Percentiles rank a stretch among this genome's conserved stretches.
These are phyloP conservation scores for Rhynchopsitta pachyrhyncha DNA, from an alignment of 2,113 vertebrate genomes.

Conservation along the genomic window DNA sequence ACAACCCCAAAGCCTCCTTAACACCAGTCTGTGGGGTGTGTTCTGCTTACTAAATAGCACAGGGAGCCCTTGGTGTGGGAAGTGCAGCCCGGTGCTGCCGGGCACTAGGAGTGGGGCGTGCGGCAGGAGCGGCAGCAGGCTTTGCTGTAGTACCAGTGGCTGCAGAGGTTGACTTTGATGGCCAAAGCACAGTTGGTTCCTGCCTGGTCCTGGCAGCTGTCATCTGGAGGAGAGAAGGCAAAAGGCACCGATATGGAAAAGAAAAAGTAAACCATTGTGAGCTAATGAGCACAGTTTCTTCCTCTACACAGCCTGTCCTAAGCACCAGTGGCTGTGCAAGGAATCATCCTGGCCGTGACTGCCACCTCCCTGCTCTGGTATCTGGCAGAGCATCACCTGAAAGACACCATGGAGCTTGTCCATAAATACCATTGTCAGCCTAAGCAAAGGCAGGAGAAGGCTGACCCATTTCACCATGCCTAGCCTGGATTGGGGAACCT, in stretches of 20 bases:
- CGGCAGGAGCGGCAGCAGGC: slow-evolving; percentile 96
- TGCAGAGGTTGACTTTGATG: slow-evolving; percentile 95
- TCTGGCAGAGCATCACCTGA: not conserved
- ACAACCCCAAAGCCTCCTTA: not conserved
- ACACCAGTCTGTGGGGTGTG: not conserved
- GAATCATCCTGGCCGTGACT: not conserved
- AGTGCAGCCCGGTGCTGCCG: not conserved
- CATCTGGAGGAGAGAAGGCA: slow-evolving; percentile 75
- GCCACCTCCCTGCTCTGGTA: not conserved
- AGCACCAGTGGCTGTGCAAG: accelerated
- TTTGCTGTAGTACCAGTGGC: slow-evolving; percentile 99
- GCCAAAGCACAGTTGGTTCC: slow-evolving; percentile 95
- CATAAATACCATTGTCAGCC: accelerated
- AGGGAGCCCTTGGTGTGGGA: not conserved
- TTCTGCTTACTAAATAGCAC: not conserved
- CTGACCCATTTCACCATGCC: accelerated
- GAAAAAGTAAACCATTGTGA: accelerated
- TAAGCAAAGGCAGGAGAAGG: not conserved
- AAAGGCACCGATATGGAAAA: not conserved
- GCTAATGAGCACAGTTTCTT: accelerated
- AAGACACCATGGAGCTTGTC: not conserved
- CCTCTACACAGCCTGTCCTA: accelerated
- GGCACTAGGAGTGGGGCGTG: slow-evolving; percentile 66
- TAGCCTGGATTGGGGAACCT: not conserved
- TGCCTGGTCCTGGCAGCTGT: slow-evolving; percentile 95